Percentiles rank a stretch among this genome's conserved stretches.
Conservation (phyloP, 2,113 vertebrate species). For the Notechis scutatus region DNA sequence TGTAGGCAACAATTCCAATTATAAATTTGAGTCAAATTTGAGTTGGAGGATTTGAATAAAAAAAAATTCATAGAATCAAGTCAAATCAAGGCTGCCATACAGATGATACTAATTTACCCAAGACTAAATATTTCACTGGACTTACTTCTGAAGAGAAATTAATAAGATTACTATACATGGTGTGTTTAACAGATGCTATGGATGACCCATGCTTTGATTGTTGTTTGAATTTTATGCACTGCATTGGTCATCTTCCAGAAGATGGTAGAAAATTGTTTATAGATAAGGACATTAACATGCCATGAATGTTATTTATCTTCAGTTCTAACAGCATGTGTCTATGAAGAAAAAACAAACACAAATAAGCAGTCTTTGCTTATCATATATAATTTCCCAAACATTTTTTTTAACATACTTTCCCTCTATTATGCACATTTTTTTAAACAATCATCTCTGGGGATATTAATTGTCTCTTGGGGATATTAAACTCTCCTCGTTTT, state of each 20-base stretch:
- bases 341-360: not conserved
- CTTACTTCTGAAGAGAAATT: not conserved
- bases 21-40: not conserved
- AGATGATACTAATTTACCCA: not conserved
- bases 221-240: not conserved
- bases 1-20: not conserved
- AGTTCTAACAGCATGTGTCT: not conserved
- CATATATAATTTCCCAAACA: not conserved
- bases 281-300: not conserved
- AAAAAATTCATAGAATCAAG: not conserved
- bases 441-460: too few species aligned
- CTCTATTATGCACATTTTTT: not conserved
- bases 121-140: not conserved
- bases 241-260: not conserved
- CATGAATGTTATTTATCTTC: not conserved
- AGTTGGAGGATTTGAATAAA: not conserved
- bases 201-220: not conserved
- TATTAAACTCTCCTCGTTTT: not conserved
- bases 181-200: not conserved
- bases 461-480: not conserved
- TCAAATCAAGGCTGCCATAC: not conserved
- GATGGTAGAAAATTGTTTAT: not conserved
- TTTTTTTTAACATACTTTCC: not conserved
- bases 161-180: not conserved
- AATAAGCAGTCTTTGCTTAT: not conserved